A percentile compares a stretch with the other conserved stretches of the same genome.
Evolutionary conservation across 2,113 vertebrate species (phyloP).

Genomic region (Platanista minor): DNA sequence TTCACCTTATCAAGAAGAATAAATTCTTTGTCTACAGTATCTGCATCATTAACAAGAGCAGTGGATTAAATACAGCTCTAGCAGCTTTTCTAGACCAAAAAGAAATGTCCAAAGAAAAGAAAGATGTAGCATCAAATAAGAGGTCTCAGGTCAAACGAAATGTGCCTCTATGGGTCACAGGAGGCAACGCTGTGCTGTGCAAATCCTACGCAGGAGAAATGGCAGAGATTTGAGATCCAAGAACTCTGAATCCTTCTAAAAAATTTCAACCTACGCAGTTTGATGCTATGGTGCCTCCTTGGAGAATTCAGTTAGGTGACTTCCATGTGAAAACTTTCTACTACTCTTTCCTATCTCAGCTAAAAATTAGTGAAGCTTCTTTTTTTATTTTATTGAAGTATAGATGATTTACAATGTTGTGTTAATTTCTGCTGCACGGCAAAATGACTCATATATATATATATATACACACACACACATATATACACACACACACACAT

Average conservation of each 20-base stretch:
- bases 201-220: background rate
- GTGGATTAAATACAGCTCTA: background rate
- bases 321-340: background rate
- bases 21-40: background rate
- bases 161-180: background rate
- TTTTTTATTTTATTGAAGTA: background rate
- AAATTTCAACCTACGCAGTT: background rate
- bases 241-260: background rate
- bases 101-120: background rate
- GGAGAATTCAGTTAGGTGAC: background rate
- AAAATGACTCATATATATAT: background rate
- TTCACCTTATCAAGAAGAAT: background rate
- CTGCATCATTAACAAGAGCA: background rate
- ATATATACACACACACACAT: background rate
- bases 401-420: background rate
- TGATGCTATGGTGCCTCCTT: background rate
- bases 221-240: background rate
- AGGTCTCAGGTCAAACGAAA: background rate
- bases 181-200: no score
- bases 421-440: background rate
- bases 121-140: background rate
- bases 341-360: background rate
- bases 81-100: background rate
- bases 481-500: background rate
- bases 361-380: background rate